Base-by-base conservation (phyloP, 2,113 vertebrate genomes). In the Stegastes partitus region DNA sequence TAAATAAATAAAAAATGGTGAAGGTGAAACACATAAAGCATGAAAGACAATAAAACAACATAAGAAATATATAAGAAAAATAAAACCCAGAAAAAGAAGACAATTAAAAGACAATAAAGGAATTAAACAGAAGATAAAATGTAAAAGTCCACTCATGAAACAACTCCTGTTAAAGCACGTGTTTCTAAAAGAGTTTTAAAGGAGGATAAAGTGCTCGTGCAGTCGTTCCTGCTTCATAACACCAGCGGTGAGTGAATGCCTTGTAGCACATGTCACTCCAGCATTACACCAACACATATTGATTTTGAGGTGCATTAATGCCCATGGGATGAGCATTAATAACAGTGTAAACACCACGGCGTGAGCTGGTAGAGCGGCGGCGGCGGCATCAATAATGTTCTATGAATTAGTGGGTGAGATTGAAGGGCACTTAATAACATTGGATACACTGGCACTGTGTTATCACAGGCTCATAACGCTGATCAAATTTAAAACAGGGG, bases 251-350 rank as follows among this genome's bases (percentile, higher is more conserved):
- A 71, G 14, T 25, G 26, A 15, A 58, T 25, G 42, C 44, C n/a
- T 65, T 22, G 15, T 12, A 39, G 50, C 67, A 57, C 39, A 59
- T 71, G 67, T 74, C 67, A 49, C 74, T 74, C 61, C 56, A 81
- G 25, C 54, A 56, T 65, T n/a, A 51, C 67, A 71, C 54, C 54
- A 66, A 67, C 77, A 56, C 39, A 5, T 59, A 78, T 74, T 81
- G 81, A 84, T 88, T 86, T 77, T 2, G 42, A 14, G 31, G 16
- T 58, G 53, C 28, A 64, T 74, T 68, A 71, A 65, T 59, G 45
- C 68, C 34, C 15, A 51, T 25, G 65, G 64, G 59, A 70, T 23
- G 11, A 71, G 21, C 58, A 63, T 81, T 71, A 64, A 73, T 42
- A 63, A 67, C 47, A 49, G 26, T 28, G 63, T 16, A 19, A 79